Evolutionary conservation across 2,113 vertebrate genomes (phyloP).

Genomic region (Coptodon bakossiorum): DNA sequence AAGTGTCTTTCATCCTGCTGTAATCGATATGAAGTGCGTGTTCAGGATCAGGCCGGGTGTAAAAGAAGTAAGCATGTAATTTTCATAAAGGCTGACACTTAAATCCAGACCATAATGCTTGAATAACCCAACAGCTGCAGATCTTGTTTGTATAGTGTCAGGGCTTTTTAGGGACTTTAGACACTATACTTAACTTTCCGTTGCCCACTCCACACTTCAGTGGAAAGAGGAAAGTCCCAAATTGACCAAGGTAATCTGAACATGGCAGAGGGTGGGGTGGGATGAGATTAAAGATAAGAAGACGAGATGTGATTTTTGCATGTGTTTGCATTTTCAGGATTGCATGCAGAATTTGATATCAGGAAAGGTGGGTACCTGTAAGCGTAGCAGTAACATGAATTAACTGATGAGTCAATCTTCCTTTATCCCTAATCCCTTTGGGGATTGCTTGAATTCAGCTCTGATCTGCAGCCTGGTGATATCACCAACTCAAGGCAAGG

Average conservation of each 20-base stretch:
- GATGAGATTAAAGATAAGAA: not conserved
- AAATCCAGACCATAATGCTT: constrained; percentile 5
- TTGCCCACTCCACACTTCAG: constrained; percentile 53
- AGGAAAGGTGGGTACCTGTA: not conserved
- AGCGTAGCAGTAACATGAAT: not conserved
- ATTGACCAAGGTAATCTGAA: constrained; percentile 69
- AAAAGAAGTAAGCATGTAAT: not conserved
- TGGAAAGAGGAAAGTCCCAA: constrained; percentile 76
- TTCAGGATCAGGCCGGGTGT: not conserved
- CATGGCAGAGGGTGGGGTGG: not conserved
- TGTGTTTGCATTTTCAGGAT: not conserved
- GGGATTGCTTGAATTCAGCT: not conserved
- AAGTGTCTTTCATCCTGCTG: not conserved
- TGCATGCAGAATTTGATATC: not conserved
- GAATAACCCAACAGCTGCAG: constrained; percentile 47
- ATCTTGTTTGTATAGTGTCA: not conserved
- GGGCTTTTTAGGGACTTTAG: constrained; percentile 77
- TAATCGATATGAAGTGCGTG: not conserved
- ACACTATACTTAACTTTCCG: constrained; percentile 41
- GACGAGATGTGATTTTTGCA: not conserved
- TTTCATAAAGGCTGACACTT: not conserved
- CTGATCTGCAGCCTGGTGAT: not conserved
- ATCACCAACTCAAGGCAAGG: not conserved
- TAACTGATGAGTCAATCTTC: not conserved
- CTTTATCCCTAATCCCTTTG: not conserved